These are phyloP conservation scores for Distichodus sexfasciatus DNA, from an alignment of 2,797 vertebrate species.

Conservation along the genomic window DNA sequence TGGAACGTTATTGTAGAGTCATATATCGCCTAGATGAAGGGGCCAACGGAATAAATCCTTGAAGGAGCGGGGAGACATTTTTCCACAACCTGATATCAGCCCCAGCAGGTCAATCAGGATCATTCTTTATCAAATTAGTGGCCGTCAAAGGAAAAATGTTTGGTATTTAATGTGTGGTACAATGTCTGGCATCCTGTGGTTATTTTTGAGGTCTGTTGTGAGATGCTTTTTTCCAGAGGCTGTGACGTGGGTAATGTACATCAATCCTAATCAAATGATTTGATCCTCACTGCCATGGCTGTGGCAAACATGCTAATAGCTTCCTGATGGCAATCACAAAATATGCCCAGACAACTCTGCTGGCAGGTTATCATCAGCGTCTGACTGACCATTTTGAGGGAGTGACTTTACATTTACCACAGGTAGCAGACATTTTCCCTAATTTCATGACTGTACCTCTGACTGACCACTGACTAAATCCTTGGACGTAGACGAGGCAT, in stretches of 20 bases:
- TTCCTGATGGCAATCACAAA: background rate
- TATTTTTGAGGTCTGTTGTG: background rate
- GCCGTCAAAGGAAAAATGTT: background rate
- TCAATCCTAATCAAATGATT: background rate
- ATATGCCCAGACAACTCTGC: background rate
- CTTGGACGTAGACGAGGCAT: too few relatives aligned
- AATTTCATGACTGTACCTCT: too few relatives aligned
- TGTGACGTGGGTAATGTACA: background rate
- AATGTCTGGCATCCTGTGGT: background rate
- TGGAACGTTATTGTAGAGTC: conserved; percentile 31
- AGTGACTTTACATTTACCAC: too few relatives aligned
- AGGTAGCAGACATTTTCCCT: background rate
- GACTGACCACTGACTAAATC: too few relatives aligned
- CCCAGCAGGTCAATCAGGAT: background rate
- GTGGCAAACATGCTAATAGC: background rate
- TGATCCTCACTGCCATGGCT: background rate
- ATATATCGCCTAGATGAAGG: conserved; percentile 18
- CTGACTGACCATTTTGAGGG: background rate
- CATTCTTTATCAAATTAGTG: background rate
- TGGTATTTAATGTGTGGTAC: background rate
- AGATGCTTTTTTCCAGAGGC: background rate
- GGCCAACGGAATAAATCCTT: conserved; percentile 3
- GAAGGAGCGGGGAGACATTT: background rate
- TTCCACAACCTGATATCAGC: background rate
- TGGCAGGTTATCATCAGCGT: background rate